Conservation (phyloP, 2,888 invertebrate species). For the Bellardia bayeri region DNA sequence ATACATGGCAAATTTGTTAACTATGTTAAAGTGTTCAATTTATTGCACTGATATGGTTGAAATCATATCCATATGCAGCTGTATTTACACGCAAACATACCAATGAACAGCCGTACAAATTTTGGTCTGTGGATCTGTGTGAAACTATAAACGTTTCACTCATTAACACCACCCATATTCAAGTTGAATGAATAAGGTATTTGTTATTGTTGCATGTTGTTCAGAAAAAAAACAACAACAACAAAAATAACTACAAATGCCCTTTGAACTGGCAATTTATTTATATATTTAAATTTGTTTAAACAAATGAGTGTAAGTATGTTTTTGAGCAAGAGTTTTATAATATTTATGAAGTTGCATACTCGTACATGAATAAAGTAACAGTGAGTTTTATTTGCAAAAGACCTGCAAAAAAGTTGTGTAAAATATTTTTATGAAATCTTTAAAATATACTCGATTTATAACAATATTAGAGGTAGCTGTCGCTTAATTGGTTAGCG, state of each 20-base stretch:
- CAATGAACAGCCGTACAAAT: neutral
- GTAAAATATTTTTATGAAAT: too few species aligned
- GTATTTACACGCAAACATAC: neutral
- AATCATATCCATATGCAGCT: slow-evolving; percentile 48
- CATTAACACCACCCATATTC: slow-evolving; percentile 54
- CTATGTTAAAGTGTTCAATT: slow-evolving; percentile 69
- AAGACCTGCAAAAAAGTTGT: neutral
- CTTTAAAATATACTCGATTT: too few species aligned
- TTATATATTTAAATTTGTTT: slow-evolving; percentile 7
- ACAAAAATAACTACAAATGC: slow-evolving; percentile 17
- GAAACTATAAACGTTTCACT: slow-evolving; percentile 48
- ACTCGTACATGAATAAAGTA: slow-evolving; percentile 10
- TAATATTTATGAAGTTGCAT: slow-evolving; percentile 12
- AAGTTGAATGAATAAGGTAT: slow-evolving; percentile 50
- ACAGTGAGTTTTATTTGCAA: slow-evolving; percentile 37
- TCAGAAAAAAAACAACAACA: neutral
- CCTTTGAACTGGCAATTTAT: slow-evolving; percentile 46
- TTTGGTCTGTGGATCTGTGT: slow-evolving; percentile 20
- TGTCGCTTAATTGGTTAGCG: too few species aligned
- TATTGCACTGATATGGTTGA: slow-evolving; percentile 68
- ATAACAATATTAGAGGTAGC: too few species aligned
- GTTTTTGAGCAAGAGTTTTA: neutral
- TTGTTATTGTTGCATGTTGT: slow-evolving; percentile 53
- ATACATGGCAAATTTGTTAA: slow-evolving; percentile 67
- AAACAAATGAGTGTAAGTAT: neutral